Evolutionary conservation across 53 echinoderm and acorn worm species (phyloP).

Genomic region (Hippasteria phrygiana): DNA sequence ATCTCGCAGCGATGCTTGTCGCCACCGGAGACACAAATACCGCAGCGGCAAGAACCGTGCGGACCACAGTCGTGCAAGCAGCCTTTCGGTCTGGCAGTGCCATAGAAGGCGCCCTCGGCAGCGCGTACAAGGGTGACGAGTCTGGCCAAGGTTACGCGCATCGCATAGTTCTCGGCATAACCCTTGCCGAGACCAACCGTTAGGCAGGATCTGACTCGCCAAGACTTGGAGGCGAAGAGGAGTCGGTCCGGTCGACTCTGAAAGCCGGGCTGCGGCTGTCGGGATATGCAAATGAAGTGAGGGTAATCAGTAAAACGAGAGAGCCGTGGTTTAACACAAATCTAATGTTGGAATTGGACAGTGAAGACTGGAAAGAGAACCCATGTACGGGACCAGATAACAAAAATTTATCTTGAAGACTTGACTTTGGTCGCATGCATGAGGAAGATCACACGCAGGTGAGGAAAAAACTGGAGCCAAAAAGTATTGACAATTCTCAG

Average conservation of each 20-base stretch:
- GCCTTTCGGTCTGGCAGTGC: conserved; percentile 1
- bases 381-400: no score
- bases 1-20: conserved; percentile 53
- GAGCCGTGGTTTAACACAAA: no score
- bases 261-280: conserved; percentile 81
- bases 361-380: no score
- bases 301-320: not conserved
- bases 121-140: conserved; percentile 50
- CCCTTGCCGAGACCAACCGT: conserved; percentile 63
- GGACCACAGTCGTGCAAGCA: conserved; percentile 86
- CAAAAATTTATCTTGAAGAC: no score
- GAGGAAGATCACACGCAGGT: no score
- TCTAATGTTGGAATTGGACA: no score
- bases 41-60: conserved; percentile 81
- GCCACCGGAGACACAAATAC: conserved; percentile 80
- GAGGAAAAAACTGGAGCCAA: no score
- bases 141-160: conserved; percentile 61
- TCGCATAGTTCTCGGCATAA: conserved; percentile 52
- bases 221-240: conserved; percentile 59
- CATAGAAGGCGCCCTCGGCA: conserved; percentile 44
- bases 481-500: no score
- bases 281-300: not conserved
- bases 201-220: conserved; percentile 49
- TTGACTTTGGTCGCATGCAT: no score
- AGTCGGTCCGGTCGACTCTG: conserved; percentile 86